Evolutionary conservation across 2,797 vertebrate genomes (phyloP), one percentile per base, ranked within the genome.

Genomic region (Premnoplex brunnescens): DNA sequence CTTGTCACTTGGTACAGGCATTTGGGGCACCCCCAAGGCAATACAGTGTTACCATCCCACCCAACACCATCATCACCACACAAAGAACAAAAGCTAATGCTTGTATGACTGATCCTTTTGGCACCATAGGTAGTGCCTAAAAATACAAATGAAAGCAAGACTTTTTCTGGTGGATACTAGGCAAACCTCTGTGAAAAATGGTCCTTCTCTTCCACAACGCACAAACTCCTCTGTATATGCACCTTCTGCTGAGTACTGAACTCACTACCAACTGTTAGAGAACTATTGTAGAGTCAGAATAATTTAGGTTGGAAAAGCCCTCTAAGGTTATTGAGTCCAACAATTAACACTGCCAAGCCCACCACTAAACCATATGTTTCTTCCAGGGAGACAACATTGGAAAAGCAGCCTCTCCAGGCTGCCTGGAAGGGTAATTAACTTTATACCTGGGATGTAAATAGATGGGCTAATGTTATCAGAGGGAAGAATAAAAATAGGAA

Each of bases 401-500:
- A 43, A 77, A 93, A 89, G 24, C 17, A 64, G 37, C 34, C 27
- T 82, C 46, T 77, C 36, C 55, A 81, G 49, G 34, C 23, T 39
- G 23, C 17, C n/a, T 88, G 26, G 54, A 66, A 85, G 36, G 12
- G 23, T 46, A 81, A 32, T 56, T 76, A 41, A 73, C 48, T 79
- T 75, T 22, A 7, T 58, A 28, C 8, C 56, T 67, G 34, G 56
- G 24, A 59, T 68, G 28, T 63, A 43, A 91, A 46, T 11, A 82
- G 36, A 24, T 52, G 78, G 10, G 41, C 3, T 56, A 93, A 44
- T 17, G n/a, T 43, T 81, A 60, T 88, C 85, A 91, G 81, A 87
- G 72, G 58, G 85, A 94, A 48, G 83, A 55, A 74, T 49, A 56
- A 76, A 60, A 87, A 49, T 14, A 89, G 66, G 60, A 59, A 89